Conservation (phyloP, 2,797 vertebrate species). For the Mionectes olivaceus region DNA sequence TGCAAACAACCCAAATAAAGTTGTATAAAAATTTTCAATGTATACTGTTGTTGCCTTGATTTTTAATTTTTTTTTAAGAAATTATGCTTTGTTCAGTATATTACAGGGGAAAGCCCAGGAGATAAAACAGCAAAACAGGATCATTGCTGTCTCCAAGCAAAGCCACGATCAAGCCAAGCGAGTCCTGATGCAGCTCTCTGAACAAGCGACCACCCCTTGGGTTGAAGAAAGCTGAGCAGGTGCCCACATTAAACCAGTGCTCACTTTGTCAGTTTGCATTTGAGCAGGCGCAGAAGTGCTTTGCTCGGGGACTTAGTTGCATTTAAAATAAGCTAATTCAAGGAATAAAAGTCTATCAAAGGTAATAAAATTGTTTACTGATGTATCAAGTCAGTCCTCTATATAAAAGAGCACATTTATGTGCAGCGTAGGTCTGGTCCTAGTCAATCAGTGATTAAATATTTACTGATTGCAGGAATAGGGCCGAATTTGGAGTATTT, state of each 20-base stretch:
- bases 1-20: background rate
- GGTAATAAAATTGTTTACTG: constrained; percentile 56
- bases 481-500: constrained; percentile 1
- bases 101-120: background rate
- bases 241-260: background rate
- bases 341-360: constrained; percentile 60
- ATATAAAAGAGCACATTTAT: background rate
- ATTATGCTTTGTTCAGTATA: background rate
- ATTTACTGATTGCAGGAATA: constrained; percentile 41
- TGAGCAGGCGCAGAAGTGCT: background rate
- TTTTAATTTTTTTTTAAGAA: background rate
- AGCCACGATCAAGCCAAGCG: background rate
- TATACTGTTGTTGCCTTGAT: background rate
- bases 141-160: background rate
- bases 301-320: constrained; percentile 42
- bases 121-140: background rate
- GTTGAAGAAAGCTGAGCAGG: constrained; percentile 23
- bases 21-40: background rate
- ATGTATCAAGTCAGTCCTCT: constrained; percentile 20
- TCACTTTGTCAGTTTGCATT: constrained; percentile 38
- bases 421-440: background rate
- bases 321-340: constrained; percentile 45
- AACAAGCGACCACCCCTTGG: accelerated
- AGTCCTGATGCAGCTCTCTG: background rate
- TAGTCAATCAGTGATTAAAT: constrained; percentile 34